phyloP scores from a whole-genome alignment of 2,113 vertebrate genomes.

The Spea bombifrons region DNA sequence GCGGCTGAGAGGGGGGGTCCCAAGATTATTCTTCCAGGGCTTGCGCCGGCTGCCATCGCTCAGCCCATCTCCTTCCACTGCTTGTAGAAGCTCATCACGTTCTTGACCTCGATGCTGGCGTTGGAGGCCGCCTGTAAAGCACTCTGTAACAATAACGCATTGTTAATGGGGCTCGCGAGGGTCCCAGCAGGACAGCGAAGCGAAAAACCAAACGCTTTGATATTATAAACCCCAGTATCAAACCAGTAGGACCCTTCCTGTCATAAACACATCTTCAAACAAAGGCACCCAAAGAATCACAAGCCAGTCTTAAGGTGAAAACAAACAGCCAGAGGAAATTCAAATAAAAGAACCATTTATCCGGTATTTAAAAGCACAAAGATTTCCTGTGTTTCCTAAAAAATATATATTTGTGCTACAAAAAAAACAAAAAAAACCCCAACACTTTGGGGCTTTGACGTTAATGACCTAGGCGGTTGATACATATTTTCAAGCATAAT shows the following conservation, averaged over 20 bases:
- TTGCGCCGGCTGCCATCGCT: slow-evolving; percentile 51
- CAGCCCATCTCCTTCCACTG: slow-evolving; percentile 99
- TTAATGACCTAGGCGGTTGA: background rate
- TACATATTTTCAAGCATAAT: background rate
- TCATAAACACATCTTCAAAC: background rate
- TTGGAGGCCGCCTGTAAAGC: slow-evolving; percentile 80
- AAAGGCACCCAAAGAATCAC: too few species aligned
- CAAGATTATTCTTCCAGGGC: slow-evolving; percentile 56
- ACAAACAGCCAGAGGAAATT: too few species aligned
- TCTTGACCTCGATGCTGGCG: slow-evolving; percentile 87
- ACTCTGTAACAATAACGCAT: slow-evolving; percentile 59
- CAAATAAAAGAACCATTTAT: background rate
- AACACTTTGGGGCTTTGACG: background rate
- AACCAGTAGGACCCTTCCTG: background rate
- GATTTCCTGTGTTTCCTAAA: slow-evolving; percentile 1
- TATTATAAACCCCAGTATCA: background rate
- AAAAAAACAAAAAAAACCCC: too few species aligned
- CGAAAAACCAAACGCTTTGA: background rate
- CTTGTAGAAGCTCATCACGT: slow-evolving; percentile 89
- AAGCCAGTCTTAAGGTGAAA: too few species aligned
- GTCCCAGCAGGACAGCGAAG: background rate
- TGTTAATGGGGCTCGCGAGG: background rate
- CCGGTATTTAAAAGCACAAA: background rate
- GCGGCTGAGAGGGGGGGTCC: slow-evolving; percentile 56
- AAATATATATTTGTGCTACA: background rate